Percentiles rank a stretch among this genome's conserved stretches.
Evolutionary conservation across 2,113 vertebrate species (phyloP).

Genomic region (Dolichotis patagonum): DNA sequence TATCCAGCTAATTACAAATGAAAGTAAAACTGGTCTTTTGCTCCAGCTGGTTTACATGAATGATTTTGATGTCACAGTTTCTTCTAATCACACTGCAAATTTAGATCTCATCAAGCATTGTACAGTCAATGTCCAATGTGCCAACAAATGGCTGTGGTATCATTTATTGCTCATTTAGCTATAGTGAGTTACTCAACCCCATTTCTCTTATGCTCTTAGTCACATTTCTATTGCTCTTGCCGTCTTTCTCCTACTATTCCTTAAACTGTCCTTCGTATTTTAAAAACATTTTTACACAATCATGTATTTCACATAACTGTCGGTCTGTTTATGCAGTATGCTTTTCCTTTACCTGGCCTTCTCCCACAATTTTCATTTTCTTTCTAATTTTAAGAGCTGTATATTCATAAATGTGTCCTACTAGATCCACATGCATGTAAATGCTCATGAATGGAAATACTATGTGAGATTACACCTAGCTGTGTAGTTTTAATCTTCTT

Average conservation of each 20-base stretch:
- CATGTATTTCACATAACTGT: neutral
- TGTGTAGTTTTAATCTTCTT: neutral
- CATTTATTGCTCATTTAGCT: conserved; percentile 22
- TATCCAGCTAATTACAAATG: neutral
- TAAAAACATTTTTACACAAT: neutral
- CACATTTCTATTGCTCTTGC: neutral
- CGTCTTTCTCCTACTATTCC: neutral
- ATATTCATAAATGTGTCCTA: neutral
- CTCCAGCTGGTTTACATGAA: conserved; percentile 17
- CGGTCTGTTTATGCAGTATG: neutral
- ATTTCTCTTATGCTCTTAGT: neutral
- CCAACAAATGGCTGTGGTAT: neutral
- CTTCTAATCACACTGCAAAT: conserved; percentile 21
- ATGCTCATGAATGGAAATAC: neutral
- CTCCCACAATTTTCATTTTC: neutral
- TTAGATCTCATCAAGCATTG: neutral
- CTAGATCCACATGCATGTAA: neutral
- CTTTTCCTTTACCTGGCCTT: neutral
- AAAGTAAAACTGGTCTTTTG: neutral
- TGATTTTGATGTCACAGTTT: conserved; percentile 40
- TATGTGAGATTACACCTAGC: neutral
- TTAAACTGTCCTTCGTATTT: neutral
- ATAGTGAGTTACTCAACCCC: neutral
- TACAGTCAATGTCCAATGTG: neutral
- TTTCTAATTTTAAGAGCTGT: neutral